phyloP scores from a whole-genome alignment of 92 coral and sea anemone genomes.

The Pocillopora grandis region DNA sequence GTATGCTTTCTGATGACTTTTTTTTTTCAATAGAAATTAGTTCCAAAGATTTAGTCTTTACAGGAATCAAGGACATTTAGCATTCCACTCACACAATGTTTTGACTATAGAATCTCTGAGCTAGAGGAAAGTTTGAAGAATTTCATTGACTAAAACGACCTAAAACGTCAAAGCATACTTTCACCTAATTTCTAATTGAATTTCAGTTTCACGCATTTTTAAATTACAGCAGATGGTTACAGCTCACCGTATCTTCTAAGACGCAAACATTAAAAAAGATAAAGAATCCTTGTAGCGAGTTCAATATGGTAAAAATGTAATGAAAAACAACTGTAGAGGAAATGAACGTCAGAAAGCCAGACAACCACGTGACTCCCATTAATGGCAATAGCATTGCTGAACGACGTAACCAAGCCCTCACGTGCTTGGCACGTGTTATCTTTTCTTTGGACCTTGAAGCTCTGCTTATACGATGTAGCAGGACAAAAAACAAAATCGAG shows the following conservation, averaged over 20 bases:
- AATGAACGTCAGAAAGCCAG: conserved; percentile 82
- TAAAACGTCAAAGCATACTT: too few species aligned
- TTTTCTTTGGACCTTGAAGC: conserved; percentile 67
- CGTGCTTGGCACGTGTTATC: conserved; percentile 64
- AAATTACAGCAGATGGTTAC: too few species aligned
- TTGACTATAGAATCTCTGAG: too few species aligned
- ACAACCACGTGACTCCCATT: conserved; percentile 89
- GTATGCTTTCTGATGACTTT: too few species aligned
- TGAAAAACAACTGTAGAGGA: conserved; percentile 73
- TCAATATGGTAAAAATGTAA: conserved; percentile 82
- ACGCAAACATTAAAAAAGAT: conserved; percentile 87
- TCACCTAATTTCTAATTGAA: too few species aligned
- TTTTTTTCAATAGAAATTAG: too few species aligned
- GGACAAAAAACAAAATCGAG: conserved; percentile 59
- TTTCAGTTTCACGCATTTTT: too few species aligned
- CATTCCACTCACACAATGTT: too few species aligned
- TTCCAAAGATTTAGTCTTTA: too few species aligned
- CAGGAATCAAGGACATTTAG: too few species aligned
- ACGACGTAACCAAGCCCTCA: conserved; percentile 83
- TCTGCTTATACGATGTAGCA: conserved; percentile 77
- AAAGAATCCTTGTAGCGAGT: conserved; percentile 82
- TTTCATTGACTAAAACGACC: too few species aligned
- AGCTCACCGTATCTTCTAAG: conserved; percentile 73
- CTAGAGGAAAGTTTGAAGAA: too few species aligned
- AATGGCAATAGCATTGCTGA: conserved; percentile 79